Conservation (phyloP, 2,113 vertebrate species). For the Chaetorhynchus papuensis region DNA sequence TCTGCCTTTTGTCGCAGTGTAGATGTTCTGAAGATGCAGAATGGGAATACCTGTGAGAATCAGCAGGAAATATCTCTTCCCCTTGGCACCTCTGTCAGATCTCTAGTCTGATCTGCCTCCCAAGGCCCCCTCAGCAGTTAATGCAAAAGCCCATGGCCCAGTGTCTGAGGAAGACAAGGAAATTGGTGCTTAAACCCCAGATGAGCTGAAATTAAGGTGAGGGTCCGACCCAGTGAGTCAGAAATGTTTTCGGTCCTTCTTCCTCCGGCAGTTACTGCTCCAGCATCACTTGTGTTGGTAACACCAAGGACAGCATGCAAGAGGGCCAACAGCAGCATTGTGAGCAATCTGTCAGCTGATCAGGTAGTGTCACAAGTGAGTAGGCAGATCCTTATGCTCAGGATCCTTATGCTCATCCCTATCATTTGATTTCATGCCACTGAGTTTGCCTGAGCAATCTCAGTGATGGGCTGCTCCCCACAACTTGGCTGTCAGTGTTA, state of each 20-base stretch:
- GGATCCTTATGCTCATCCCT: background rate
- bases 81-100: background rate
- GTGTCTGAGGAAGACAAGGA: background rate
- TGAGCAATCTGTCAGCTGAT: background rate
- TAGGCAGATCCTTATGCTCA: background rate
- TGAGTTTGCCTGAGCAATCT: background rate
- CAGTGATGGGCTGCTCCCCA: background rate
- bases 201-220: background rate
- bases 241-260: background rate
- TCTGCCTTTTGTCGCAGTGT: background rate
- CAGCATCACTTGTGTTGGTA: background rate
- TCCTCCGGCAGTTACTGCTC: background rate
- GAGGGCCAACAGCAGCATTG: background rate
- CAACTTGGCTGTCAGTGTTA: background rate
- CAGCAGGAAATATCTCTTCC: background rate
- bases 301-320: background rate
- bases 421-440: background rate
- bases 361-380: background rate
- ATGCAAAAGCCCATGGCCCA: background rate
- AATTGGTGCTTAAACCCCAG: background rate
- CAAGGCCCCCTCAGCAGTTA: background rate
- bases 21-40: background rate
- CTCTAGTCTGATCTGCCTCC: background rate
- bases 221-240: background rate
- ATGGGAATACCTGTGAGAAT: background rate